Conservation (phyloP, 1,140 invertebrate species). For the Protaetia brevitarsis region DNA sequence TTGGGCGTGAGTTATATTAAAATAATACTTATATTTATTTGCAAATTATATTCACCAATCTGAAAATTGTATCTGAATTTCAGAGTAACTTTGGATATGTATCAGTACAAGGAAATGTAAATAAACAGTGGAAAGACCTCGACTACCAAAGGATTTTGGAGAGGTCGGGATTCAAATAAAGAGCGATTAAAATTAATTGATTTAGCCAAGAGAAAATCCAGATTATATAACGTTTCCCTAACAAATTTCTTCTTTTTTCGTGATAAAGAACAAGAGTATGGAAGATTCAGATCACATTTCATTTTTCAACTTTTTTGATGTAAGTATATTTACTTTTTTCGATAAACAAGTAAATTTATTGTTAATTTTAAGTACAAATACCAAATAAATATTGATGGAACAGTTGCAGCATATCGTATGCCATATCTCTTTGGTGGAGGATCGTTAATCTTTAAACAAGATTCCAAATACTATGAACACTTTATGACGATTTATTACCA, state of each 20-base stretch:
- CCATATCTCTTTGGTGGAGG: conserved; percentile 88
- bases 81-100: conserved; percentile 83
- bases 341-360: conserved; percentile 25
- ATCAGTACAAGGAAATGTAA: conserved; percentile 79
- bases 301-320: conserved; percentile 95
- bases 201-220: conserved; percentile 69
- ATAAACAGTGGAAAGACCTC: conserved; percentile 69
- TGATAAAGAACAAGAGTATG: conserved; percentile 81
- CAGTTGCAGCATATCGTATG: conserved; percentile 92
- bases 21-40: conserved; percentile 11
- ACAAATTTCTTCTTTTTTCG: conserved; percentile 97
- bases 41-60: background rate
- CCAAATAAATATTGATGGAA: conserved; percentile 92
- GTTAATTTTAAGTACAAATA: conserved; percentile 83
- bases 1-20: conserved; percentile 78
- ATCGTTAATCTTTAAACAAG: conserved; percentile 86
- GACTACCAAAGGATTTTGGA: conserved; percentile 83
- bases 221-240: conserved; percentile 86
- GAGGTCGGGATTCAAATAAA: conserved; percentile 84
- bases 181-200: conserved; percentile 80
- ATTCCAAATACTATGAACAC: conserved; percentile 91
- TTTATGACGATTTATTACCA: conserved; percentile 77
- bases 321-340: conserved; percentile 52
- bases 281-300: conserved; percentile 78
- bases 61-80: conserved; percentile 38